A percentile compares a stretch with the other conserved stretches of the same genome.
Evolutionary conservation across 1,140 invertebrate genomes (phyloP).

Genomic region (Drosophila sucinea): DNA sequence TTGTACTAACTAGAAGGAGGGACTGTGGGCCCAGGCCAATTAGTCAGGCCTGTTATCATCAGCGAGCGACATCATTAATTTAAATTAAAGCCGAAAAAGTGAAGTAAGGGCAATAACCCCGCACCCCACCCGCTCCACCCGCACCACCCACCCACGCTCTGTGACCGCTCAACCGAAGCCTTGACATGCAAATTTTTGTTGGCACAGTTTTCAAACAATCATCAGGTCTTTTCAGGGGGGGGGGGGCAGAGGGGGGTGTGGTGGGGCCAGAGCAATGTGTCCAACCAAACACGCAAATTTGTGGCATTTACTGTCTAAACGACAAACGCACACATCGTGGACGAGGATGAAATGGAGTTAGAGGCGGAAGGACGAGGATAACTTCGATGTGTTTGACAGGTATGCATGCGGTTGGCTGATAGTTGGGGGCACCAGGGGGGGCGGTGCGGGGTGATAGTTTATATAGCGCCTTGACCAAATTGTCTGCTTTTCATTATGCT

Average conservation of each 20-base stretch:
- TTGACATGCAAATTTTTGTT: conserved; percentile 66
- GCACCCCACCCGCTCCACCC: too few species aligned
- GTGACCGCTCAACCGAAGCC: conserved; percentile 11
- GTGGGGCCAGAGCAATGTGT: conserved; percentile 25
- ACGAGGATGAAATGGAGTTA: conserved; percentile 5
- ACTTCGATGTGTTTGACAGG: conserved; percentile 62
- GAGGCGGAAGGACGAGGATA: neutral
- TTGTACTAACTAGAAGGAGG: conserved; percentile 36
- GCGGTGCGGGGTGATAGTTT: conserved; percentile 14
- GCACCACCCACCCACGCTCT: neutral
- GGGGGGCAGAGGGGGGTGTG: neutral
- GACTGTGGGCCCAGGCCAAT: conserved; percentile 47
- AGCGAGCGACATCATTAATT: conserved; percentile 72
- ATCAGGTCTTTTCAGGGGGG: conserved; percentile 37
- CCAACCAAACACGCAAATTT: conserved; percentile 72
- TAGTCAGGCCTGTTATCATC: conserved; percentile 75
- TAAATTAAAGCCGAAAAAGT: conserved; percentile 60
- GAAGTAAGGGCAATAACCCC: conserved; percentile 32
- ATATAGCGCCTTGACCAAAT: conserved; percentile 65
- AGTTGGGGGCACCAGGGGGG: neutral
- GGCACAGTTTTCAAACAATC: conserved; percentile 78
- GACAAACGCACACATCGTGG: conserved; percentile 49
- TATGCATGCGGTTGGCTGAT: conserved; percentile 3
- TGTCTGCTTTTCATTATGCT: conserved; percentile 79
- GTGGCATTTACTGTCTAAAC: conserved; percentile 73